Evolutionary conservation across 2,113 vertebrate species (phyloP), one percentile per base, ranked within the genome.

Genomic region (Anser brachyrhynchus): DNA sequence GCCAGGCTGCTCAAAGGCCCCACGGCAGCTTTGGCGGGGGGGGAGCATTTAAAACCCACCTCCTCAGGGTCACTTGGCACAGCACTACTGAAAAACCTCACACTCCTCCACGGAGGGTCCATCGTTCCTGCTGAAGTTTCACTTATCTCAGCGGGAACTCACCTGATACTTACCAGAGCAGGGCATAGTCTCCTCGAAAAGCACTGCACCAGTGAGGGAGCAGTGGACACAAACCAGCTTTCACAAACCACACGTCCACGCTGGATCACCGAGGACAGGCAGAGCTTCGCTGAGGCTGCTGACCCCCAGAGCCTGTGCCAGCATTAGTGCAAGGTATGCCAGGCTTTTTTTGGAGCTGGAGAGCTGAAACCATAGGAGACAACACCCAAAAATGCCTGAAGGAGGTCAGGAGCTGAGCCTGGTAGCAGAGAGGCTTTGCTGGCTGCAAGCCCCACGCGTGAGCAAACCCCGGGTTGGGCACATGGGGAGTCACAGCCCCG

Each of bases 51-150:
- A 64, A 64, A 64, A 39, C 37, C 7, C 35, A 11, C 26, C 16
- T 39, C 35, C 25, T 64, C 39, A 26, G 22, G 61, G 22, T 64
- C 61, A 12, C 37, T 26, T 25, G 35, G 35, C 35, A 39, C 61
- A 17, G 61, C 21, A 37, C 25, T 26, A 26, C 37, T 62, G 46
- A 54, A 54, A 26, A 54, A 54, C 52, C 52, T 54, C 52, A 26
- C 11, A 71, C 62, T 43, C 39, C 9, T 8, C 8, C 35, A 8
- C 7, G n/a, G 17, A 28, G 39, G 10, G 2, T 19, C 76, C 5
- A 2, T 5, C 25, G 0, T 6, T 52, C 43, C 75, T 31, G 20
- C 11, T 28, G 37, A 19, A 33, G 17, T 43, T 23, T 44, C 2
- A 2, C 35, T 12, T 10, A 33, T 6, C 15, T 5, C 1, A 37